Evolutionary conservation across 2,888 invertebrate species (phyloP).

Genomic region (Drosophila kanekoi): DNA sequence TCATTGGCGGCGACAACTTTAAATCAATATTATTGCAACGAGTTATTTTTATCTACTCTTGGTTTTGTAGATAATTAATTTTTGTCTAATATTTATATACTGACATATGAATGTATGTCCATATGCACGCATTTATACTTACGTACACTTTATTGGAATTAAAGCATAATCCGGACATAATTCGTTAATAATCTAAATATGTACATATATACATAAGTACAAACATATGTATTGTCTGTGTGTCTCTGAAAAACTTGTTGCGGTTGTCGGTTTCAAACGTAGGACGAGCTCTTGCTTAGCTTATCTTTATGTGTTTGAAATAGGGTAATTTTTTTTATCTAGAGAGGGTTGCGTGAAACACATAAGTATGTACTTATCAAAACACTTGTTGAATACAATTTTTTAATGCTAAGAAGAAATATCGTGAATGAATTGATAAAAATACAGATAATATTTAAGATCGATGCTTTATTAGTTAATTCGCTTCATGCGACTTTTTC

Average conservation of each 20-base stretch:
- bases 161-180: not conserved
- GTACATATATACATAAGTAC: not conserved
- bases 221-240: not conserved
- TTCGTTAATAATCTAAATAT: not conserved
- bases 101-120: not conserved
- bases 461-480: not conserved
- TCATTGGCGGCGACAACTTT: too few relatives aligned
- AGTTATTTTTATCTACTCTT: too few relatives aligned
- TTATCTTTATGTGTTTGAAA: constrained; percentile 19
- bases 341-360: constrained; percentile 30
- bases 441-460: not conserved
- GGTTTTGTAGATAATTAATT: too few relatives aligned
- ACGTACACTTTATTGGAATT: not conserved
- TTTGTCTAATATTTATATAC: not conserved
- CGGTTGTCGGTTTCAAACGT: constrained; percentile 11
- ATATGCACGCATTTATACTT: not conserved
- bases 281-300: constrained; percentile 16
- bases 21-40: too few relatives aligned
- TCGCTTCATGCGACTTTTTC: not conserved
- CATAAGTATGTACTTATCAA: not conserved
- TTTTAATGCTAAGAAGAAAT: not conserved
- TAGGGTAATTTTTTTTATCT: not conserved
- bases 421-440: too few relatives aligned
- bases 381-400: constrained; percentile 43
- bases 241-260: constrained; percentile 6